These are phyloP conservation scores for Phasianus colchicus DNA, from an alignment of 2,113 vertebrate species.

Conservation along the genomic window DNA sequence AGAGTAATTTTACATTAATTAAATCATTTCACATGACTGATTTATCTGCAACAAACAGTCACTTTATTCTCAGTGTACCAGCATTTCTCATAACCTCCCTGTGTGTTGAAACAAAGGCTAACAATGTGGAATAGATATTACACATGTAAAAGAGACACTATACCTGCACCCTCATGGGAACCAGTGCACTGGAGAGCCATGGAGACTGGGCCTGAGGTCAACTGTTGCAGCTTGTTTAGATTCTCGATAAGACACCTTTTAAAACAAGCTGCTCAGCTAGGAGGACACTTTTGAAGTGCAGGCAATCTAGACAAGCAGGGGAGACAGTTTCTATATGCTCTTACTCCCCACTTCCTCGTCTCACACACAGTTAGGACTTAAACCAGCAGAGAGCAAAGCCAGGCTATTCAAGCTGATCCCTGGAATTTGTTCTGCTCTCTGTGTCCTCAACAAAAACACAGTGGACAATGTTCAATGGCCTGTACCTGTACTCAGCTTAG, in stretches of 20 bases:
- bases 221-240: background rate
- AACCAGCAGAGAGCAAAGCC: background rate
- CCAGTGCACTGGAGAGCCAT: background rate
- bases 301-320: background rate
- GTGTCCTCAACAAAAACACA: background rate
- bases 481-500: background rate
- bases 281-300: background rate
- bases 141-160: background rate
- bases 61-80: slow-evolving; percentile 29
- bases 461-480: background rate
- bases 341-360: background rate
- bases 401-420: background rate
- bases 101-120: background rate
- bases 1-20: slow-evolving; percentile 44
- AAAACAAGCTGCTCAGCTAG: background rate
- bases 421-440: background rate
- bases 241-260: slow-evolving; percentile 1
- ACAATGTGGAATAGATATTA: background rate
- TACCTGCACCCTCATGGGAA: background rate
- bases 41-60: slow-evolving; percentile 44
- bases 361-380: background rate
- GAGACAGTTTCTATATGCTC: background rate
- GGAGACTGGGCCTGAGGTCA: background rate
- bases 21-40: slow-evolving; percentile 49
- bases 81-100: slow-evolving; percentile 10